Percentiles rank a stretch among this genome's conserved stretches.
phyloP scores from a whole-genome alignment of 1,140 invertebrate species.

The Brachionus rubens region DNA sequence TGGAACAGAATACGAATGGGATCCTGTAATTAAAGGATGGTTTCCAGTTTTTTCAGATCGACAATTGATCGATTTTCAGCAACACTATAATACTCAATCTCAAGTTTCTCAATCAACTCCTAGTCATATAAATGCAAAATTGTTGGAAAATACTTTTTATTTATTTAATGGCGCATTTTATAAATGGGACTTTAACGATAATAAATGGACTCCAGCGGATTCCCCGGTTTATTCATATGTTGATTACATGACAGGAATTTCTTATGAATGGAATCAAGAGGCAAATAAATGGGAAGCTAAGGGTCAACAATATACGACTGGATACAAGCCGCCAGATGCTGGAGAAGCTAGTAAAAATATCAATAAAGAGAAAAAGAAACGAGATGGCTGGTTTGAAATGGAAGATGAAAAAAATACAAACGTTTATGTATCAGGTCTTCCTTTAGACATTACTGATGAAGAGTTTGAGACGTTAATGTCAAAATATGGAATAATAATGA shows the following conservation, averaged over 20 bases:
- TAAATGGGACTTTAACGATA: constrained; percentile 19
- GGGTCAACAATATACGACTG: background rate
- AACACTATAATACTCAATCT: constrained; percentile 5
- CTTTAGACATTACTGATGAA: constrained; percentile 77
- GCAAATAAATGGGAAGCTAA: constrained; percentile 32
- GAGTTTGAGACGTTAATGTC: constrained; percentile 78
- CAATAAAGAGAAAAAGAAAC: constrained; percentile 22
- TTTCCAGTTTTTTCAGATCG: constrained; percentile 37
- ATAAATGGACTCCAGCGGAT: constrained; percentile 19
- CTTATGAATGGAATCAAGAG: constrained; percentile 43
- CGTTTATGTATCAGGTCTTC: constrained; percentile 91
- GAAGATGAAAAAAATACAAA: constrained; percentile 89
- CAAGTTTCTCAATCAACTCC: background rate
- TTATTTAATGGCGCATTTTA: constrained; percentile 42
- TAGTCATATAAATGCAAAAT: constrained; percentile 2
- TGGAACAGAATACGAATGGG: constrained; percentile 86
- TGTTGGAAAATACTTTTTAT: constrained; percentile 25
- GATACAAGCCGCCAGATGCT: background rate
- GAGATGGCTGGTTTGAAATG: constrained; percentile 81
- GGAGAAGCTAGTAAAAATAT: background rate
- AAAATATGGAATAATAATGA: constrained; percentile 92
- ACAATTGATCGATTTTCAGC: constrained; percentile 37
- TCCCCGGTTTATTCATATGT: constrained; percentile 16
- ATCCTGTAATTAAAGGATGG: constrained; percentile 57
- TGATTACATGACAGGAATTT: constrained; percentile 37